Evolutionary conservation across 2,888 invertebrate species (phyloP).

Genomic region (Auanema freiburgensis): DNA sequence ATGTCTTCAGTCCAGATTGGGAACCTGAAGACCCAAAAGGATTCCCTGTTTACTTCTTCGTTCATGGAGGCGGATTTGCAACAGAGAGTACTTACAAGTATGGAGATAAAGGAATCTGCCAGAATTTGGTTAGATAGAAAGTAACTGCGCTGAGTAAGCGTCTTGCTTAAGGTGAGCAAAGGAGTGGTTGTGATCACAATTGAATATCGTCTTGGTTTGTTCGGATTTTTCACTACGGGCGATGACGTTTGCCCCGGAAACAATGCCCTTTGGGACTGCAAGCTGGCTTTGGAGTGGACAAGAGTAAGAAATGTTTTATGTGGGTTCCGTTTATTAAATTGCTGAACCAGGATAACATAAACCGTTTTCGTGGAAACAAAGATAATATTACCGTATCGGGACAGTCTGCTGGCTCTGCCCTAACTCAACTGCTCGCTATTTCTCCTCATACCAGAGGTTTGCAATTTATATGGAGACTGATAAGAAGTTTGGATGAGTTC

Average conservation of each 20-base stretch:
- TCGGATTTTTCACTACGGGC: constrained; percentile 59
- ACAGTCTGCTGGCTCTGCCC: constrained; percentile 53
- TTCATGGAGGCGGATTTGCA: constrained; percentile 51
- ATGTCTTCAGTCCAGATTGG: constrained; percentile 46
- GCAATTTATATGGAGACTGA: constrained; percentile 11
- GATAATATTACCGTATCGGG: constrained; percentile 53
- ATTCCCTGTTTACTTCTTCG: constrained; percentile 48
- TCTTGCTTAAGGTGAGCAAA: constrained; percentile 19
- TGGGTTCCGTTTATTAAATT: no score
- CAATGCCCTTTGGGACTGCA: constrained; percentile 57
- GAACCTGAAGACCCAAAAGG: constrained; percentile 13
- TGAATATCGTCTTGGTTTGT: constrained; percentile 48
- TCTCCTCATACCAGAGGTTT: constrained; percentile 48
- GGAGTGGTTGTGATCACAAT: constrained; percentile 52
- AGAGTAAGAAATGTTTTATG: no score
- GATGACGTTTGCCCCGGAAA: constrained; percentile 51
- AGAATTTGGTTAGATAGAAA: no score
- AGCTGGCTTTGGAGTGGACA: constrained; percentile 51
- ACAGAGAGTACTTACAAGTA: constrained; percentile 39
- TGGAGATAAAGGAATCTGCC: constrained; percentile 29
- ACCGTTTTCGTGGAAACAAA: constrained; percentile 49
- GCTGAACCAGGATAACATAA: constrained; percentile 37
- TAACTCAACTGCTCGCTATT: constrained; percentile 46
- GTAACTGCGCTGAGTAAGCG: no score
- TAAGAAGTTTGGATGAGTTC: no score